Base-by-base conservation (phyloP, 2,888 invertebrate species). In the Pristionchus mayeri region DNA sequence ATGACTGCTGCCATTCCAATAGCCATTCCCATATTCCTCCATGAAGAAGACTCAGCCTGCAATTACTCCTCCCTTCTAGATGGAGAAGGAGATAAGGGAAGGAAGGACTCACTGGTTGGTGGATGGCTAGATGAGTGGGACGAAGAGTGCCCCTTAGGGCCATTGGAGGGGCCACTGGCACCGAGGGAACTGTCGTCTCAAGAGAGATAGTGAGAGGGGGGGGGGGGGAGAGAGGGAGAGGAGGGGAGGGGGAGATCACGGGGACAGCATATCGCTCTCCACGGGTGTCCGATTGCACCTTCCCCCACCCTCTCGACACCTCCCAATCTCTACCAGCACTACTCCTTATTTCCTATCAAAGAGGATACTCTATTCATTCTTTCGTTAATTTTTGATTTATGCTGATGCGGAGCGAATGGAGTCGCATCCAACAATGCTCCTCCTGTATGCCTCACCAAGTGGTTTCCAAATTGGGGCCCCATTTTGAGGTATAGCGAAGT, bases 121-220 rank as follows among this genome's bases (percentile, higher is more conserved):
- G 88, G 67, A 89, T 88, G 21, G 89, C 89, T 30, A 89, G 88
- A 84, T 88, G 89, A 9, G 89, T 89, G n/a, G 89, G 89, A 16
- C 86, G 84, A 18, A 83, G 71, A 27, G 83, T 83, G 71, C 83
- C 83, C 34, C 83, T 63, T 11, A 83, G 67, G 50, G 83, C 71
- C 87, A 87, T 88, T 63, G 89, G 88, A n/a, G 89, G 88, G 24
- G 88, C 88, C 37, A 85, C 85, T 44, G 89, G 88, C 54, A 86
- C 86, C 9, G 87, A 52, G 0, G 83, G 40, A 18, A 67, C 81
- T 81, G 81, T 27, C 50, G 11, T 52, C 40, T 44, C 24, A 40
- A 44, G 9, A 18, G 40, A n/a, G 44, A 21, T 21, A 27, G 24
- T 30, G 16, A 24, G 24, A 44, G 2, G 16, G 24, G 44, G 40